These are phyloP conservation scores for Drymonia ruficornis DNA, from an alignment of 2,888 invertebrate genomes.

Conservation along the genomic window DNA sequence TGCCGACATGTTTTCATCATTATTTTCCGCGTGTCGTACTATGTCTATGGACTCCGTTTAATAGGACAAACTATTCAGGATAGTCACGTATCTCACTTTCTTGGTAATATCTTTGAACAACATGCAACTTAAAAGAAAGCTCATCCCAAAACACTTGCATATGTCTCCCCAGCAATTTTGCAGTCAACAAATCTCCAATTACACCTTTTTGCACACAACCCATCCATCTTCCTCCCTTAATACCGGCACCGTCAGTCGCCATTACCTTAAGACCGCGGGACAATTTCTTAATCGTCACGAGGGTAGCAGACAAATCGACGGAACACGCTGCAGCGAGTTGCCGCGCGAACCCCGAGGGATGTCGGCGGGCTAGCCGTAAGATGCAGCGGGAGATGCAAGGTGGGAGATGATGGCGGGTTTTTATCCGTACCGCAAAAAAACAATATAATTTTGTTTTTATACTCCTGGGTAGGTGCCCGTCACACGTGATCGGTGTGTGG, in stretches of 20 bases:
- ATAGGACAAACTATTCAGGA: too few relatives aligned
- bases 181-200: constrained; percentile 4
- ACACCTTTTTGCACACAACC: neutral
- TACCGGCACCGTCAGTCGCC: constrained; percentile 23
- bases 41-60: too few relatives aligned
- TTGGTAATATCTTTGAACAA: too few relatives aligned
- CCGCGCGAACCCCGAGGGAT: constrained; percentile 62
- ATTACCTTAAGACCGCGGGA: constrained; percentile 49
- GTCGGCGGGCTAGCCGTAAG: constrained; percentile 44
- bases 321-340: constrained; percentile 64
- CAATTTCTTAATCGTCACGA: constrained; percentile 74
- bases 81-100: too few relatives aligned
- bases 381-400: constrained; percentile 44
- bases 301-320: constrained; percentile 76
- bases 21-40: too few relatives aligned
- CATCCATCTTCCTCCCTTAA: constrained; percentile 17
- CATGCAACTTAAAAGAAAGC: too few relatives aligned
- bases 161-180: neutral
- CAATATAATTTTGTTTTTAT: too few relatives aligned
- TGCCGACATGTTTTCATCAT: too few relatives aligned
- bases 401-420: constrained; percentile 20
- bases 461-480: too few relatives aligned
- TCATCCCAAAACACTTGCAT: too few relatives aligned
- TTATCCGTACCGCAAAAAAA: too few relatives aligned
- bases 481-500: too few relatives aligned